These are phyloP conservation scores for Peromyscus californicus DNA, from an alignment of 2,113 vertebrate genomes.

Conservation along the genomic window DNA sequence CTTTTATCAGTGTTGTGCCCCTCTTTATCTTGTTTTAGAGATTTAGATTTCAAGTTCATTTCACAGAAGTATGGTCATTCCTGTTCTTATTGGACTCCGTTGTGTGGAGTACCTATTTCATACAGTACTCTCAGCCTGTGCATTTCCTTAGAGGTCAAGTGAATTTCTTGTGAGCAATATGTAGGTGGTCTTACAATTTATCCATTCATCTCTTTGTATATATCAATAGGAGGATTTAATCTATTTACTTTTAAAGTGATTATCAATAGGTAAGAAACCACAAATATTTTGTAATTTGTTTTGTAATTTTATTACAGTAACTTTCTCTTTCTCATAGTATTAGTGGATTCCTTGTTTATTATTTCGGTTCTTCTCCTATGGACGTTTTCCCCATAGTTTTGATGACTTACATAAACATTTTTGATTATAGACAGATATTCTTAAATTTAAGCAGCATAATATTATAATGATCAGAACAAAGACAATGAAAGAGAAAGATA, in stretches of 20 bases:
- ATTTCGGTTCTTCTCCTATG: neutral
- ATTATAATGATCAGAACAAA: neutral
- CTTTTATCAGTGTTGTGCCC: neutral
- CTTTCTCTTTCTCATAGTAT: neutral
- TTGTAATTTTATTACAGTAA: neutral
- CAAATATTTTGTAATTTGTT: neutral
- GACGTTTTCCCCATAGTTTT: neutral
- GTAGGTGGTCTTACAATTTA: neutral
- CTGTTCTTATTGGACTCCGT: neutral
- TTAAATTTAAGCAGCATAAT: neutral
- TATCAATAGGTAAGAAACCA: neutral
- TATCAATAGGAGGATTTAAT: neutral
- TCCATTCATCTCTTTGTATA: no score
- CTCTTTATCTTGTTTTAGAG: neutral
- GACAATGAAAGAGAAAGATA: neutral
- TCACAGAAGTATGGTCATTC: neutral
- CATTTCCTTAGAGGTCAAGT: neutral
- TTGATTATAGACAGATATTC: neutral
- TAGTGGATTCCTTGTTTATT: neutral
- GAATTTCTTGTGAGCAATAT: neutral
- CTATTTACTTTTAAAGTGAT: neutral
- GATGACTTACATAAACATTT: neutral
- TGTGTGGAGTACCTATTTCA: neutral
- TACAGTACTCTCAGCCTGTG: neutral
- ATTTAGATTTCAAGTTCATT: neutral